A percentile compares a stretch with the other conserved stretches of the same genome.
Evolutionary conservation across 2,797 vertebrate species (phyloP).

Genomic region (Eulemur rubriventer): DNA sequence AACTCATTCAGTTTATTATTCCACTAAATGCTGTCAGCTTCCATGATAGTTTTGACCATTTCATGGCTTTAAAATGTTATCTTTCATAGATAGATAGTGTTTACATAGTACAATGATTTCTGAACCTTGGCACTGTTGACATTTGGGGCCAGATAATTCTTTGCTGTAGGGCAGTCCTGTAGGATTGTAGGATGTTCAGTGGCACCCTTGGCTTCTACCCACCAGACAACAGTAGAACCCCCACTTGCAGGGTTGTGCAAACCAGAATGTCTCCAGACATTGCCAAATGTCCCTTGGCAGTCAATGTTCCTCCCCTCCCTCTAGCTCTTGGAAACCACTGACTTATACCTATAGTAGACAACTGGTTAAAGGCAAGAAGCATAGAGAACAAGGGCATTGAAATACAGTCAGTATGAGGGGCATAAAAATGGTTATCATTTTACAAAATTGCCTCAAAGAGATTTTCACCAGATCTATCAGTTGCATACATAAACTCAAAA

Average conservation of each 20-base stretch:
- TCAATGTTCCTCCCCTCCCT: background rate
- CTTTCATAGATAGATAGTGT: constrained; percentile 1
- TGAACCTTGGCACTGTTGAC: background rate
- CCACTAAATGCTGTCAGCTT: background rate
- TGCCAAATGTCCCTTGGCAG: background rate
- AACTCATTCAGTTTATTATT: background rate
- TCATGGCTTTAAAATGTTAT: background rate
- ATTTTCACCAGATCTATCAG: background rate
- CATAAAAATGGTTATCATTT: background rate
- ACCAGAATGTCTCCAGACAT: background rate
- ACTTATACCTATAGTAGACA: background rate
- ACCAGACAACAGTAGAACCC: background rate
- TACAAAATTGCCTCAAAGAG: background rate
- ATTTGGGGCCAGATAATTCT: background rate
- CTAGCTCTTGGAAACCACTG: background rate
- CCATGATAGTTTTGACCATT: background rate
- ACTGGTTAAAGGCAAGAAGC: background rate
- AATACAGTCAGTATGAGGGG: background rate
- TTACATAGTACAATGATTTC: background rate
- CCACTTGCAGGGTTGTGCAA: background rate
- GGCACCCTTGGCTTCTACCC: background rate
- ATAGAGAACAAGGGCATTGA: background rate
- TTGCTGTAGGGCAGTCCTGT: background rate
- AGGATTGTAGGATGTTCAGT: background rate
- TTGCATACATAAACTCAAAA: background rate